Percentiles rank a stretch among this genome's conserved stretches.
These are phyloP conservation scores for Coremacera marginata DNA, from an alignment of 2,888 invertebrate species.

Conservation along the genomic window DNA sequence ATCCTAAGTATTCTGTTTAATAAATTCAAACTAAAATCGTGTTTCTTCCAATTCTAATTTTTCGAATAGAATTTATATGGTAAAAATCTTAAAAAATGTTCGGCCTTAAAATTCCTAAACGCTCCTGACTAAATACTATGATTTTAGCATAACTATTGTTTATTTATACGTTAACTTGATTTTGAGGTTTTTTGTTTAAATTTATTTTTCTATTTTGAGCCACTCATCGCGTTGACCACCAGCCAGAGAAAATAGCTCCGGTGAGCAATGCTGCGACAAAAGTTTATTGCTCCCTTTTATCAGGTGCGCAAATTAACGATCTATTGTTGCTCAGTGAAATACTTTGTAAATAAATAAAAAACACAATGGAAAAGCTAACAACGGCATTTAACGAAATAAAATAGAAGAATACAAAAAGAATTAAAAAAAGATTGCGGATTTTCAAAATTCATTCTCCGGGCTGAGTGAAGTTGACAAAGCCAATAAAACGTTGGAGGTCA, in stretches of 20 bases:
- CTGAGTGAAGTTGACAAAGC: neutral
- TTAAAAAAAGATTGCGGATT: neutral
- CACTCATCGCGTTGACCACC: neutral
- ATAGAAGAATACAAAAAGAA: neutral
- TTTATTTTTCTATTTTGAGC: constrained; percentile 4
- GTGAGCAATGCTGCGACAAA: neutral
- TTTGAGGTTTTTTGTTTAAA: neutral
- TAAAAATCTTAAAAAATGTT: no score
- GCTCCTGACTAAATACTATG: neutral
- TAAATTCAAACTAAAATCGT: no score
- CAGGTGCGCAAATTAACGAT: neutral
- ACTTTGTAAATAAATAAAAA: constrained; percentile 26
- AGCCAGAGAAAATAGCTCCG: neutral
- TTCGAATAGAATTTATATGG: no score
- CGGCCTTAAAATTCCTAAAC: neutral
- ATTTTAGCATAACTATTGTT: neutral
- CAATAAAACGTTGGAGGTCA: neutral
- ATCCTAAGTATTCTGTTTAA: no score
- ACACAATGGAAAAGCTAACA: constrained; percentile 31
- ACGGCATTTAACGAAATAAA: constrained; percentile 33
- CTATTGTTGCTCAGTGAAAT: neutral
- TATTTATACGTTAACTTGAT: neutral
- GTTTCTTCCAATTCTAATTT: no score
- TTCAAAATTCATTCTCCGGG: neutral
- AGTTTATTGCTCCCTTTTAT: constrained; percentile 38